Evolutionary conservation across 2,797 vertebrate species (phyloP), one percentile per base, ranked within the genome.

Genomic region (Otus scops): DNA sequence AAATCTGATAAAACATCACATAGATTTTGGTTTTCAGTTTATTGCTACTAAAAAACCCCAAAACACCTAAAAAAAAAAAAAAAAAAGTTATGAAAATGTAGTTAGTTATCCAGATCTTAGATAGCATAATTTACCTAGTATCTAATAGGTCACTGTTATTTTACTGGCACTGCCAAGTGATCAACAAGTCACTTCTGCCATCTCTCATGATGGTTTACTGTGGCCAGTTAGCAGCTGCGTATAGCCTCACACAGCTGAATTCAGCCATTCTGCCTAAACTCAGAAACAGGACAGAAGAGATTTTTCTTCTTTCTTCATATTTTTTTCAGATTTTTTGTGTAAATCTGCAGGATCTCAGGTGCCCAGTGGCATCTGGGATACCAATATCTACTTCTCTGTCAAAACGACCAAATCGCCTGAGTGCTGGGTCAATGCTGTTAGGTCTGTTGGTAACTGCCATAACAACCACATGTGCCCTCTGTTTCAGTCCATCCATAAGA

Each of bases 221-320:
- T 27, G 43, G 34, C 5, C 43, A n/a, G 6, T 50, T 64, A 59
- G 10, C 17, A 34, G 18, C 3, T 36, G 22, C 68, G 32, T 70
- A 39, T 21, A 39, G 3, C 3, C 26, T 0, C 12, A 6, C 5
- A 4, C 0, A 76, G 5, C 6, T 73, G n/a, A 76, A 56, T 50
- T 76, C 47, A 56, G 8, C 6, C 15, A 45, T 50, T 11, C 12
- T 53, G 7, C 64, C 21, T 34, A 30, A 69, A 81, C 3, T 65
- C 21, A 43, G 50, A 89, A 78, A 41, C 13, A 45, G 22, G 7
- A 7, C 56, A 89, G 43, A 59, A 24, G 6, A 4, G 3, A 0
- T 27, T 64, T 61, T 78, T 75, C 39, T 53, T 64, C 23, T 39
- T 73, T 73, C 21, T 64, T 91, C 32, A 39, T 39, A 39, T 39